Evolutionary conservation across 2,113 vertebrate genomes (phyloP), one percentile per base, ranked within the genome.

Genomic region (Halcyon malimbica): DNA sequence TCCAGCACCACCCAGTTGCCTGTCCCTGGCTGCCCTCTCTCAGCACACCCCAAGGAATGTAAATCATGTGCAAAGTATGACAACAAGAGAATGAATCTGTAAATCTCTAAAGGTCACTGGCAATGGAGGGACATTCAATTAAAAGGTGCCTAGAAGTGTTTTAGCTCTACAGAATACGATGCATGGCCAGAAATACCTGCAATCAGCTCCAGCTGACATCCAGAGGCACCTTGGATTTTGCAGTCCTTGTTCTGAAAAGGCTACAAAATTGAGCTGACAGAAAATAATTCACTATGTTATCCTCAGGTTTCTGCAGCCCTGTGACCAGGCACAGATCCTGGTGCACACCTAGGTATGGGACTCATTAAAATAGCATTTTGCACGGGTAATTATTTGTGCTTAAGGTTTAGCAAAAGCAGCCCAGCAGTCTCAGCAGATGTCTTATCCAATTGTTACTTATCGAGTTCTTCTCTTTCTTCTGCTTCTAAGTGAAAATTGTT

Each of bases 401-500:
- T 57, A n/a, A 48, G 50, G 53, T 31, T 82, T 26, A 87, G 65
- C 88, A 94, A 88, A 89, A 87, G 59, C 73, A 89, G 83, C 79
- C 25, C 83, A 81, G 83, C 65, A 87, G 86, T 62, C 92, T 82
- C 77, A 69, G 80, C 85, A 95, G 91, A 82, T 2, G 2, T 25
- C 68, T 86, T 75, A 78, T 20, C 56, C 83, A 76, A 62, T 79
- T 76, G 57, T 57, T 93, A 60, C 81, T 84, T 89, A 92, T 21
- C n/a, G 64, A 90, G 63, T 75, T 81, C 62, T 13, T 73, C 62
- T 89, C 44, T 68, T 78, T 93, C 28, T 94, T 95, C 83, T 87
- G 69, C 64, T 94, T 39, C 42, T 78, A 57, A 75, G 69, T 60
- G 80, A 95, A 93, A 95, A 92, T 21, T 78, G 28, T 35, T 86